Conservation (phyloP, 2,888 invertebrate species). For the Hyalella azteca region DNA sequence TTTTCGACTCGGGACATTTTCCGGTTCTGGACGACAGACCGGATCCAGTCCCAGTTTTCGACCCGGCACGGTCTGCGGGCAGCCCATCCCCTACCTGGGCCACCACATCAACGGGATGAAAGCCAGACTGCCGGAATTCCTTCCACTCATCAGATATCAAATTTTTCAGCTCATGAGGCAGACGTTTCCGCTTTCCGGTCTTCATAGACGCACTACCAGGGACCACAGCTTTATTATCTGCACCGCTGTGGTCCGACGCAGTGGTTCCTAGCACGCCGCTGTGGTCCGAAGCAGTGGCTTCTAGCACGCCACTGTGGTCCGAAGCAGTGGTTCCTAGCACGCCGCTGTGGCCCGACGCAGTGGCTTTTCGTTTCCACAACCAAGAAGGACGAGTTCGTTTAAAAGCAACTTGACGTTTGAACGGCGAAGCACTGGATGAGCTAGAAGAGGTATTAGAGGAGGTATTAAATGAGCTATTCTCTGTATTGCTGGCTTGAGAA, state of each 20-base stretch:
- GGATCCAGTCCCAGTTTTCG: not conserved
- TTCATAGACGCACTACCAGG: no score
- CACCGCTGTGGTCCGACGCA: no score
- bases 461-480: not conserved
- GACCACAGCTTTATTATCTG: no score
- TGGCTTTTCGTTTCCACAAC: no score
- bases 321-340: no score
- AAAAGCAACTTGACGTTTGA: not conserved
- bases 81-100: not conserved
- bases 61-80: not conserved
- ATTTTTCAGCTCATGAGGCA: not conserved
- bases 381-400: no score
- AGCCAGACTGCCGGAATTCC: conserved; percentile 13
- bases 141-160: not conserved
- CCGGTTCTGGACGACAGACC: not conserved
- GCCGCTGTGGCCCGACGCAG: no score
- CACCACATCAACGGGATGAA: not conserved
- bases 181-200: not conserved
- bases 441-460: not conserved
- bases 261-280: no score
- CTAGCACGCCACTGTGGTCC: no score
- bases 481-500: no score
- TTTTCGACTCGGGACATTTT: not conserved
- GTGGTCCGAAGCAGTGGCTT: no score
- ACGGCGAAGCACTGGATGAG: not conserved